phyloP scores from a whole-genome alignment of 2,797 vertebrate genomes.

The Mus spretus region DNA sequence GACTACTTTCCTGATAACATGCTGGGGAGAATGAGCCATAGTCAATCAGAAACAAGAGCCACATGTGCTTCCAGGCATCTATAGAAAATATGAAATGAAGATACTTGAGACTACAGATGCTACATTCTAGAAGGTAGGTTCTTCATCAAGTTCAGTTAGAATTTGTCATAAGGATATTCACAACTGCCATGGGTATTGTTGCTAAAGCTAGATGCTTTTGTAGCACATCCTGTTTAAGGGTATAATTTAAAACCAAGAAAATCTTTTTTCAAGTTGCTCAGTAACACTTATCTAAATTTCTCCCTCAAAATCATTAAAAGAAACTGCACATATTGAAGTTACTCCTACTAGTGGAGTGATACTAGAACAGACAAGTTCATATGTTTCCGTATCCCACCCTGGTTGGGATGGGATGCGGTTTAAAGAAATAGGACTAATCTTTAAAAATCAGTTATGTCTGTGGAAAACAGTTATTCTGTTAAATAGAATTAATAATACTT shows the following conservation, averaged over 20 bases:
- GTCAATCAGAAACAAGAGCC: background rate
- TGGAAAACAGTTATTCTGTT: background rate
- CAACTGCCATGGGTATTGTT: background rate
- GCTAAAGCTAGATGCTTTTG: background rate
- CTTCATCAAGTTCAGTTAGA: background rate
- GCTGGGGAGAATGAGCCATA: background rate
- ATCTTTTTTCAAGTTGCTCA: conserved; percentile 10
- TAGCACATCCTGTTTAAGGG: background rate
- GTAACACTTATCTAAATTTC: background rate
- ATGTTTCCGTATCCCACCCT: background rate
- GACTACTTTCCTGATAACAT: background rate
- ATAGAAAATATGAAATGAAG: background rate
- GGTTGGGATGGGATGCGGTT: background rate
- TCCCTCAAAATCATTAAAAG: background rate
- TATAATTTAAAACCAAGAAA: conserved; percentile 30
- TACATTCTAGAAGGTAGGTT: background rate
- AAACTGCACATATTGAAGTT: background rate
- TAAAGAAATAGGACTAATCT: background rate
- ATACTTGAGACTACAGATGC: background rate
- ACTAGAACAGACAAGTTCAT: background rate
- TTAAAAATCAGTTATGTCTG: background rate
- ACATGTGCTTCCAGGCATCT: background rate
- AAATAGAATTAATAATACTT: background rate
- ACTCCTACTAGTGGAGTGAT: background rate
- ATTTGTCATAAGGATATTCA: background rate